These are phyloP conservation scores for Aphelenchoides besseyi DNA, from an alignment of 1,140 invertebrate genomes.

Conservation along the genomic window DNA sequence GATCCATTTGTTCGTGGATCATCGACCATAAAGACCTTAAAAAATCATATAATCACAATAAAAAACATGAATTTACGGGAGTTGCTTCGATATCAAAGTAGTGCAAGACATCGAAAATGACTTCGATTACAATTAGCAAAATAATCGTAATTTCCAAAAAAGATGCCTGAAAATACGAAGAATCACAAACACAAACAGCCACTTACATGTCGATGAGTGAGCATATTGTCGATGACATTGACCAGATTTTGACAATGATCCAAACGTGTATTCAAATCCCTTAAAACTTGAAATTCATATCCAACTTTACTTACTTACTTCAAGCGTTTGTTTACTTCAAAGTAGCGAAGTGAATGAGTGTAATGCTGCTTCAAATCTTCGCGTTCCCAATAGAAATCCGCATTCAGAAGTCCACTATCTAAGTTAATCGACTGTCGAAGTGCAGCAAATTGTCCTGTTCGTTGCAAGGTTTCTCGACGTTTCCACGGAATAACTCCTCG, in stretches of 20 bases:
- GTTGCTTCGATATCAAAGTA: slow-evolving; percentile 32
- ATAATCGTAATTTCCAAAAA: slow-evolving; percentile 57
- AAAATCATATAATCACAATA: too few species aligned
- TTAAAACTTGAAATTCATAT: slow-evolving; percentile 12
- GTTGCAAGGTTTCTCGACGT: slow-evolving; percentile 12
- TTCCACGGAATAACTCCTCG: slow-evolving; percentile 10
- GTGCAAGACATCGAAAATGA: slow-evolving; percentile 48
- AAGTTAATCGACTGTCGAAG: slow-evolving; percentile 53
- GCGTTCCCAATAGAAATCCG: slow-evolving; percentile 56
- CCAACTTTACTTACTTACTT: neutral
- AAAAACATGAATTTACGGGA: too few species aligned
- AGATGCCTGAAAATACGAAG: slow-evolving; percentile 33
- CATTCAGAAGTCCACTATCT: slow-evolving; percentile 41
- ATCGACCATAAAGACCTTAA: neutral
- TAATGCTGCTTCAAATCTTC: slow-evolving; percentile 46
- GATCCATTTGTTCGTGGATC: too few species aligned
- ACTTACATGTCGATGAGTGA: slow-evolving; percentile 36
- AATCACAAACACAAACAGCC: neutral
- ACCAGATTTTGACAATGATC: slow-evolving; percentile 31
- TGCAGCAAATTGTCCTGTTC: slow-evolving; percentile 51
- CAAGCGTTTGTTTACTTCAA: slow-evolving; percentile 28
- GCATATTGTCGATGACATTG: slow-evolving; percentile 27
- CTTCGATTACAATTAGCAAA: slow-evolving; percentile 51
- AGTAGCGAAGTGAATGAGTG: slow-evolving; percentile 30
- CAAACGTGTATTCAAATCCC: slow-evolving; percentile 21